These are phyloP conservation scores for Yponomeuta malinellus DNA, from an alignment of 2,888 invertebrate species.

Conservation along the genomic window DNA sequence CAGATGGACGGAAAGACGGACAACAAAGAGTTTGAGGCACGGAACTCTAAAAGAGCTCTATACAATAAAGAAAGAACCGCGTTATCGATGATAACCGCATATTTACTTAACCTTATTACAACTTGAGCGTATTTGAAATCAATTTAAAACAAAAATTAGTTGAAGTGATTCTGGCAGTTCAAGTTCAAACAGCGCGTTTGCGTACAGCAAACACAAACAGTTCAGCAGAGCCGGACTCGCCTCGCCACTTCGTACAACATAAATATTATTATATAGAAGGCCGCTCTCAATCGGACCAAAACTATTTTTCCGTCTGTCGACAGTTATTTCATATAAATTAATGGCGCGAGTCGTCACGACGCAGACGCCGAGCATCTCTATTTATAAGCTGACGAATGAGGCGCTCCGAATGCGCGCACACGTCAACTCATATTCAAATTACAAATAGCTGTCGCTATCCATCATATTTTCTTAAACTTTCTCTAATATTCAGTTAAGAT, in stretches of 20 bases:
- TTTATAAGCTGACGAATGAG: slow-evolving; percentile 76
- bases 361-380: slow-evolving; percentile 69
- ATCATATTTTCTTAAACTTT: neutral
- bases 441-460: slow-evolving; percentile 67
- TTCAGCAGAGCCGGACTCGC: slow-evolving; percentile 11
- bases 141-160: neutral
- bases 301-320: slow-evolving; percentile 73
- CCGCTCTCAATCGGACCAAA: slow-evolving; percentile 63
- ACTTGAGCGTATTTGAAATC: neutral
- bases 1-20: too few relatives aligned
- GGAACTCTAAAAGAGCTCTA: too few relatives aligned
- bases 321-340: slow-evolving; percentile 77
- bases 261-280: slow-evolving; percentile 72
- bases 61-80: neutral
- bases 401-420: slow-evolving; percentile 70
- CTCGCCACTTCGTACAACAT: slow-evolving; percentile 65
- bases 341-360: slow-evolving; percentile 74
- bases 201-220: slow-evolving; percentile 8
- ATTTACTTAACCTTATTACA: neutral
- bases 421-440: slow-evolving; percentile 74
- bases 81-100: neutral
- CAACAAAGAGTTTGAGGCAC: too few relatives aligned
- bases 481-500: neutral
- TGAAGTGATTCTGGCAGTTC: slow-evolving; percentile 5
- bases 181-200: slow-evolving; percentile 11